Base-by-base conservation (phyloP, 37 sponge, comb jelly and placozoan species). In the Petrosia ficiformis region DNA sequence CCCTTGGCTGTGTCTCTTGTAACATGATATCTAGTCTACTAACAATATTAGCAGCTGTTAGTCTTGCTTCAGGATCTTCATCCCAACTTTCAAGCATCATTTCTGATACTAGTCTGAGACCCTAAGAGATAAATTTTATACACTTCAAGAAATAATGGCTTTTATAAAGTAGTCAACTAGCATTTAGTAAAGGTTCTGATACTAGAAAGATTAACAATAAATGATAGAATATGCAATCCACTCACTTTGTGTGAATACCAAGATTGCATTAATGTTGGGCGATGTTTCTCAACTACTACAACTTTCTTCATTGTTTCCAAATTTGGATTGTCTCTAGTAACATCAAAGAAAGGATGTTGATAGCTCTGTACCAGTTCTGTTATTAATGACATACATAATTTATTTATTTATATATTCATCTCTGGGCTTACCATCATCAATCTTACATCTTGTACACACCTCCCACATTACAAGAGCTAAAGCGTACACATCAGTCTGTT, bases 401-500 rank as follows among this genome's bases (percentile, higher is more conserved):
- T n/a, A n/a, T n/a, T n/a, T n/a, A n/a, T n/a, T n/a, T n/a, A n/a
- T n/a, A n/a, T n/a, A n/a, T n/a, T n/a, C n/a, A n/a, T n/a, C n/a
- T 11, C 6, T 29, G 14, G 26, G 32, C 59, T 68, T 33, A 79
- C 87, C 73, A 56, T 73, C 79, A 21, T 77, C 38, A 0, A 59
- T 28, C 4, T 71, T 10, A 60, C 88, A 90, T 2, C 93, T 65
- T 43, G 65, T 85, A 39, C 75, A 33, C 25, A 95, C 80, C 77
- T 95, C 96, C 96, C 96, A 95, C 74, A 89, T 76, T 65, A 95
- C 87, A 28, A 95, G 90, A 29, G 80, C 83, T 56, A 95, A 44
- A 24, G 96, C 87, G 54, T 93, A 95, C 56, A 92, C 67, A 71
- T 95, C 96, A 26, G 93, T 95, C 82, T 92, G 96, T 64, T 92